Conservation (phyloP, 2,888 invertebrate species). For the Nephrocerus scutellatus region DNA sequence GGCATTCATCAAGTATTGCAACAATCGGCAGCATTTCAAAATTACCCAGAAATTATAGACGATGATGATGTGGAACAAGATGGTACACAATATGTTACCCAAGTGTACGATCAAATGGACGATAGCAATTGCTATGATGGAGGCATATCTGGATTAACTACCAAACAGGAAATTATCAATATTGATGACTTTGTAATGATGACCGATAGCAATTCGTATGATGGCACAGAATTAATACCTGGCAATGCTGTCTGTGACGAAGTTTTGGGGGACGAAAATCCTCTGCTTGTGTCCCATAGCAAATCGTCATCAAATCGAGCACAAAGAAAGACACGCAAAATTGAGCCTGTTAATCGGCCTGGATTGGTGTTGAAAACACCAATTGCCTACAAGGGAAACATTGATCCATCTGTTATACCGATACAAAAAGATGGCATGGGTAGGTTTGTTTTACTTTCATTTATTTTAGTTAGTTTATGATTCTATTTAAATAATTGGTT, state of each 20-base stretch:
- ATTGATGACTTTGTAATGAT: conserved; percentile 47
- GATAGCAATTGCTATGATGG: conserved; percentile 35
- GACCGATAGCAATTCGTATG: conserved; percentile 46
- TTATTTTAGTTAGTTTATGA: conserved; percentile 17
- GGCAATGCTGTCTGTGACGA: conserved; percentile 3
- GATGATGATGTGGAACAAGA: conserved; percentile 29
- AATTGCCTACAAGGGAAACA: conserved; percentile 70
- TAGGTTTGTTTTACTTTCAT: conserved; percentile 49
- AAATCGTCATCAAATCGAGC: conserved; percentile 26
- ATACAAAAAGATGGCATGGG: conserved; percentile 85
- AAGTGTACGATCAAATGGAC: conserved; percentile 35
- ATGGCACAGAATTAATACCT: conserved; percentile 40
- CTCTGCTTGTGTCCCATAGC: conserved; percentile 14
- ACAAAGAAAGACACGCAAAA: conserved; percentile 52
- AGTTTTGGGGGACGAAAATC: conserved; percentile 7
- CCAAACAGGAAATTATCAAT: conserved; percentile 45
- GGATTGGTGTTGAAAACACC: conserved; percentile 68
- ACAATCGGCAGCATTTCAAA: conserved; percentile 43
- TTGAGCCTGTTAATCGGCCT: conserved; percentile 67
- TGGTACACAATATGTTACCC: conserved; percentile 24
- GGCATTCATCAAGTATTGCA: conserved; percentile 45
- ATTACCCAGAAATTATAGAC: conserved; percentile 40
- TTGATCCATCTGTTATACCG: conserved; percentile 78
- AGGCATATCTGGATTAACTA: conserved; percentile 34
- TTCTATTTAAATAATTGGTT: conserved; percentile 6